A percentile compares a stretch with the other conserved stretches of the same genome.
Evolutionary conservation across 2,113 vertebrate genomes (phyloP).

Genomic region (Cololabis saira): DNA sequence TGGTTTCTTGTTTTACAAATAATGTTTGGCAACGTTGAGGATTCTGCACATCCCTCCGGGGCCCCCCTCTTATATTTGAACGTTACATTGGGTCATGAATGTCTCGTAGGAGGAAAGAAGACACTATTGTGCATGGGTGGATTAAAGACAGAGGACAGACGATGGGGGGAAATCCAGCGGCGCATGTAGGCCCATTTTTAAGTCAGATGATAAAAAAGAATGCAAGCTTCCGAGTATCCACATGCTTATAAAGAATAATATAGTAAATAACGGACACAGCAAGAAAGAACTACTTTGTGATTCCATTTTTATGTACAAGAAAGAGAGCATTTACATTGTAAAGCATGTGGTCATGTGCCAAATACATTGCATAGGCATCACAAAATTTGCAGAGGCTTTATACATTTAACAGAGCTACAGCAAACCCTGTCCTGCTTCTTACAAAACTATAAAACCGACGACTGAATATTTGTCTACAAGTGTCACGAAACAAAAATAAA

Average conservation of each 20-base stretch:
- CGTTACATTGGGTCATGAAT: slow-evolving; percentile 20
- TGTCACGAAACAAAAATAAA: background rate
- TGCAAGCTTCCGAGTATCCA: too few relatives aligned
- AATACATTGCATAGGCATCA: too few relatives aligned
- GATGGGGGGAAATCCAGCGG: background rate
- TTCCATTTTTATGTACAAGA: slow-evolving; percentile 19
- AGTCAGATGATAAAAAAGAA: too few relatives aligned
- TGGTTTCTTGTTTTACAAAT: slow-evolving; percentile 50
- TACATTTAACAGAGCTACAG: slow-evolving; percentile 4
- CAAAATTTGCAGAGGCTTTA: background rate
- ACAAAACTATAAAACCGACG: background rate
- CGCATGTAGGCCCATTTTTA: slow-evolving; percentile 5
- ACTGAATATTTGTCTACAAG: background rate
- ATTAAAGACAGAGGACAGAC: slow-evolving; percentile 4
- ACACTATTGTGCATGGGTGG: slow-evolving; percentile 29
- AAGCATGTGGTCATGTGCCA: background rate
- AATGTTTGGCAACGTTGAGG: slow-evolving; percentile 28
- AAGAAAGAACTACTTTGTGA: slow-evolving; percentile 4
- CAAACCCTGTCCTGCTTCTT: background rate
- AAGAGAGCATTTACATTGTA: slow-evolving; percentile 11
- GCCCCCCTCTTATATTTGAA: slow-evolving; percentile 38
- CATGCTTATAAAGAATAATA: too few relatives aligned
- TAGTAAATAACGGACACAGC: too few relatives aligned
- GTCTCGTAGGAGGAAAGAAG: slow-evolving; percentile 36
- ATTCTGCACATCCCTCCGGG: slow-evolving; percentile 40